Base-by-base conservation (phyloP, 2,113 vertebrate genomes). In the Vanacampus margaritifer region DNA sequence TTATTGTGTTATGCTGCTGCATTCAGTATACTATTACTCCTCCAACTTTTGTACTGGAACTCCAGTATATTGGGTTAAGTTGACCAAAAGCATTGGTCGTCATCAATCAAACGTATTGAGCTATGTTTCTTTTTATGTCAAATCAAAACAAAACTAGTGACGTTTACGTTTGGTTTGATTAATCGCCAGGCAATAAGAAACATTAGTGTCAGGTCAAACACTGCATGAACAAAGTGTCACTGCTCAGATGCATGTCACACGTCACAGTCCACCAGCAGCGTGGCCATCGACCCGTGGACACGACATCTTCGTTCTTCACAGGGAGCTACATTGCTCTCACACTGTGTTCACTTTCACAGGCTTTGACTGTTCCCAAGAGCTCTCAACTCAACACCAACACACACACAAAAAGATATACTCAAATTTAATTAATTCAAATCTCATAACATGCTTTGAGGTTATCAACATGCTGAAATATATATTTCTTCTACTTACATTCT, bases 301-400 rank as follows among this genome's bases (percentile, higher is more conserved):
- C 65, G 16, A 14, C 39, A 56, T 67, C 73, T 75, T 68, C 65
- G 62, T 32, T 76, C 65, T 16, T 67, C 19, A 32, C 67, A 13
- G 82, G 72, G 58, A 23, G 60, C 35, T 2, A 43, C 75, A 83
- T 80, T 75, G 79, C 80, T 82, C 77, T 72, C 54, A 11, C 58
- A 64, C 68, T 26, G 69, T 60, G 54, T 70, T 61, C 76, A 68
- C 68, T 69, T 76, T 64, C 3, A 9, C 64, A 21, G 43, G 45
- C 66, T 71, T 70, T 72, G 77, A 80, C 73, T 67, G 72, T 65
- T 39, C 45, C 51, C 59, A 0, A 68, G 73, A 72, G 68, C 69
- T 70, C 69, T 74, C 53, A 62, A 51, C 65, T 76, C 12, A 21
- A 67, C 68, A 26, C 46, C 45, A 16, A 3, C 14, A 16, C 21